Evolutionary conservation across 1,140 invertebrate species (phyloP).

Genomic region (Leucophenga varia): DNA sequence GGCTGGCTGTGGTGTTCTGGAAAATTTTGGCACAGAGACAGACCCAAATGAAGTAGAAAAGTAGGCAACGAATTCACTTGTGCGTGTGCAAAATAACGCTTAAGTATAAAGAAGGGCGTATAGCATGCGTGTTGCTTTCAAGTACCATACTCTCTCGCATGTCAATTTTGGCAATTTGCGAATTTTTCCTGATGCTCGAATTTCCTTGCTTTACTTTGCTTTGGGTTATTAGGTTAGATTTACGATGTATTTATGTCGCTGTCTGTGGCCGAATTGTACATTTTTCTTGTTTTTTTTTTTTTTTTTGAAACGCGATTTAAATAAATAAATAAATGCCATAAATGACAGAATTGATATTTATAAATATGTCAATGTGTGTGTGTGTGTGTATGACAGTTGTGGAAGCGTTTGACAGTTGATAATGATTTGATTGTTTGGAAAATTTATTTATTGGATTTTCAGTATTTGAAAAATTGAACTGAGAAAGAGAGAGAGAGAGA

Average conservation of each 20-base stretch:
- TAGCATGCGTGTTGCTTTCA: conserved; percentile 8
- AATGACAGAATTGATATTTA: conserved; percentile 40
- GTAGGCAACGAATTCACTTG: conserved; percentile 34
- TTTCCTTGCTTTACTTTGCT: background rate
- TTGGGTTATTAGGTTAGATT: conserved; percentile 40
- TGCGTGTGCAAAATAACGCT: conserved; percentile 30
- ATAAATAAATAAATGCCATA: conserved; percentile 22
- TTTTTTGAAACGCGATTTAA: conserved; percentile 26
- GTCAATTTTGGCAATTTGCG: conserved; percentile 25
- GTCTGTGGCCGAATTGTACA: background rate
- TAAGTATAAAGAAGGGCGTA: no score
- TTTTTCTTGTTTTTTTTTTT: no score
- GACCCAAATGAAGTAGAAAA: no score
- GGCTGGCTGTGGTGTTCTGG: conserved; percentile 22
- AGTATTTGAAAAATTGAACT: no score
- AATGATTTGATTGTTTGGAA: conserved; percentile 42
- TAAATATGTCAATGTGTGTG: conserved; percentile 44
- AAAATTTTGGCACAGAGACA: conserved; percentile 34
- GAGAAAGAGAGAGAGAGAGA: no score
- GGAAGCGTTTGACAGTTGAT: conserved; percentile 10
- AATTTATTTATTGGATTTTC: no score
- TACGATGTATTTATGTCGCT: conserved; percentile 7
- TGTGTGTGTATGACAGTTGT: background rate
- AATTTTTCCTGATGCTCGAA: no score
- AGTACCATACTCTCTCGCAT: background rate